These are phyloP conservation scores for Antennarius maculatus DNA, from an alignment of 2,797 vertebrate species.

Conservation along the genomic window DNA sequence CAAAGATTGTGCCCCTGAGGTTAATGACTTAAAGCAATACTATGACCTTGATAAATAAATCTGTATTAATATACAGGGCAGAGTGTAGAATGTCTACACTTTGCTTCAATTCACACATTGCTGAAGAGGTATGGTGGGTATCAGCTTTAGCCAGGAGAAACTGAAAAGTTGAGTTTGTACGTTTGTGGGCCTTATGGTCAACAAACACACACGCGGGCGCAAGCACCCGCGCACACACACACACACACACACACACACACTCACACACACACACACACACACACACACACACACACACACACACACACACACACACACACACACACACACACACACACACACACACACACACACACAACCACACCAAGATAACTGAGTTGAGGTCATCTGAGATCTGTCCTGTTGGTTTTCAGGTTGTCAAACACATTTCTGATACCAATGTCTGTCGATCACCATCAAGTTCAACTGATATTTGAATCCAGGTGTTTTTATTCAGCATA, in stretches of 20 bases:
- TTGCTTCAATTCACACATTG: conserved; percentile 46
- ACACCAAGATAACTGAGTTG: too few relatives aligned
- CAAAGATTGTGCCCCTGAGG: not conserved
- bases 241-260: not conserved
- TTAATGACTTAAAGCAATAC: conserved; percentile 17
- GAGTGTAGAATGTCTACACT: conserved; percentile 27
- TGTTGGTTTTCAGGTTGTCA: conserved; percentile 68
- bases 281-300: too few relatives aligned
- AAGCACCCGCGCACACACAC: too few relatives aligned
- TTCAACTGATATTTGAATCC: conserved; percentile 61
- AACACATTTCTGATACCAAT: conserved; percentile 63
- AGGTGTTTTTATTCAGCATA: conserved; percentile 59
- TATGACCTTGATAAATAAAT: conserved; percentile 48
- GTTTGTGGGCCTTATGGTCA: conserved; percentile 19
- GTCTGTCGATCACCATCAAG: conserved; percentile 74
- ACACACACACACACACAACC: too few relatives aligned
- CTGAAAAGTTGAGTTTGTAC: conserved; percentile 43
- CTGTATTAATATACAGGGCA: conserved; percentile 24
- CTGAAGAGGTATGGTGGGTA: conserved; percentile 47
- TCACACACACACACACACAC: too few relatives aligned
- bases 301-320: too few relatives aligned
- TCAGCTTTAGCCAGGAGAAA: conserved; percentile 52
- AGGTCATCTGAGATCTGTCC: conserved; percentile 66
- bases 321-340: too few relatives aligned
- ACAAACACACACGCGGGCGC: not conserved